Conservation (phyloP, 2,113 vertebrate genomes). For the Pseudopipra pipra region DNA sequence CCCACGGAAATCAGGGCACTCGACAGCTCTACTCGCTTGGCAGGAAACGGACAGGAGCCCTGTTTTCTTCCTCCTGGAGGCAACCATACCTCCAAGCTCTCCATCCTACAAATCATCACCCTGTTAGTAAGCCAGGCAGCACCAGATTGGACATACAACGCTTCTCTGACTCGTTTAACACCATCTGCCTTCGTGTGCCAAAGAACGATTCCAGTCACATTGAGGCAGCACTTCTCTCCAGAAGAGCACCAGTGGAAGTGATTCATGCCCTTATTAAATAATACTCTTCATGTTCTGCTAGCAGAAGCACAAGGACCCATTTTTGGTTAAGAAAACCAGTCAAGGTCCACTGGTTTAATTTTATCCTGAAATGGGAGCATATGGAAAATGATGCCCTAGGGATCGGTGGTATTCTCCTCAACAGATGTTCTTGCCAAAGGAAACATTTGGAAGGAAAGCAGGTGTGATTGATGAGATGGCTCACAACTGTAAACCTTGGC, state of each 20-base stretch:
- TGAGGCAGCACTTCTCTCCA: neutral
- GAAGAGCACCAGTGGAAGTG: neutral
- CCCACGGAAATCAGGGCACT: neutral
- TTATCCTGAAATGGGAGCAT: neutral
- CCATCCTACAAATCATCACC: neutral
- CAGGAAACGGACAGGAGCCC: neutral
- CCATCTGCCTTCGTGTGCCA: neutral
- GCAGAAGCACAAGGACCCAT: neutral
- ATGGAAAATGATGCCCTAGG: neutral
- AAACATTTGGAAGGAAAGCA: neutral
- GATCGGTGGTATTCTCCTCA: neutral
- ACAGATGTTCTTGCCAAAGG: constrained; percentile 33
- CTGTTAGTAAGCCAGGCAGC: neutral
- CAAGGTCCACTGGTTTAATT: constrained; percentile 30
- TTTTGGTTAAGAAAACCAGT: constrained; percentile 22
- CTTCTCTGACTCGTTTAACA: neutral
- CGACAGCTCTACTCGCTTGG: fast-evolving
- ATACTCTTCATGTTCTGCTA: neutral
- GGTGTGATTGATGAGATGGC: constrained; percentile 18
- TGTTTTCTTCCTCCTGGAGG: neutral
- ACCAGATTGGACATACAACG: neutral
- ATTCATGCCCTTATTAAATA: neutral
- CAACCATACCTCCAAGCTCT: neutral
- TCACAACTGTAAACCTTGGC: neutral
- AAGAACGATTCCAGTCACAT: neutral